These are phyloP conservation scores for Steinernema carpocapsae DNA, from an alignment of 2,888 invertebrate genomes.

Conservation along the genomic window DNA sequence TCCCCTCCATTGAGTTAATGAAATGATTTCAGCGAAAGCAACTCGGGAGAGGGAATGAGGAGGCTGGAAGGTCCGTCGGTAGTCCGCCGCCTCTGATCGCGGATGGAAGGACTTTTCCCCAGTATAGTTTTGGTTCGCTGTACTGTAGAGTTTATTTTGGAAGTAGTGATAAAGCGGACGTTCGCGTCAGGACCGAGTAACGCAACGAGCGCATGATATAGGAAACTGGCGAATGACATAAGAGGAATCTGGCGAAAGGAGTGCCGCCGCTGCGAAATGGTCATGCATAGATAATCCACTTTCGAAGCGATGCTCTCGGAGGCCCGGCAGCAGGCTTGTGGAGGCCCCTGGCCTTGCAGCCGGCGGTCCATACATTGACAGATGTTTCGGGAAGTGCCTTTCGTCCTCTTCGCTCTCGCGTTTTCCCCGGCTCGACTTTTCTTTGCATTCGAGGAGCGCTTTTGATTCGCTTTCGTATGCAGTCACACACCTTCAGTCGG, in stretches of 20 bases:
- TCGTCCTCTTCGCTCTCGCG: not conserved
- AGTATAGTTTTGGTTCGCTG: not conserved
- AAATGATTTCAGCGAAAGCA: not conserved
- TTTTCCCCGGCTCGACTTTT: not conserved
- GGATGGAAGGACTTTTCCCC: not conserved
- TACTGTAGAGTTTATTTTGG: not conserved
- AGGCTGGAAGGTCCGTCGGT: not conserved
- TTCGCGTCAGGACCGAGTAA: not conserved
- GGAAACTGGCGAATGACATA: not conserved
- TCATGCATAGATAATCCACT: conserved; percentile 9
- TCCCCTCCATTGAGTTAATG: not conserved
- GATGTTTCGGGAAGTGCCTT: conserved; percentile 19
- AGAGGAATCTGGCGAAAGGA: no score
- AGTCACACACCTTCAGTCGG: conserved; percentile 27
- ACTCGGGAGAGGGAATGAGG: not conserved
- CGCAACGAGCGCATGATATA: not conserved
- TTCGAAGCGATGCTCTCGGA: no score
- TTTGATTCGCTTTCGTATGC: conserved; percentile 7
- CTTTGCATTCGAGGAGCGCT: not conserved
- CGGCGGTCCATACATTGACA: conserved; percentile 7
- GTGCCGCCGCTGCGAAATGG: no score
- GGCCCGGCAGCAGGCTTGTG: not conserved
- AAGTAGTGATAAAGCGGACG: not conserved
- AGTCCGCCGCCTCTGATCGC: not conserved
- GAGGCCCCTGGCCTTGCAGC: no score